Conservation (phyloP, 37 sponge, comb jelly and placozoan genomes). For the Crambe crambe region DNA sequence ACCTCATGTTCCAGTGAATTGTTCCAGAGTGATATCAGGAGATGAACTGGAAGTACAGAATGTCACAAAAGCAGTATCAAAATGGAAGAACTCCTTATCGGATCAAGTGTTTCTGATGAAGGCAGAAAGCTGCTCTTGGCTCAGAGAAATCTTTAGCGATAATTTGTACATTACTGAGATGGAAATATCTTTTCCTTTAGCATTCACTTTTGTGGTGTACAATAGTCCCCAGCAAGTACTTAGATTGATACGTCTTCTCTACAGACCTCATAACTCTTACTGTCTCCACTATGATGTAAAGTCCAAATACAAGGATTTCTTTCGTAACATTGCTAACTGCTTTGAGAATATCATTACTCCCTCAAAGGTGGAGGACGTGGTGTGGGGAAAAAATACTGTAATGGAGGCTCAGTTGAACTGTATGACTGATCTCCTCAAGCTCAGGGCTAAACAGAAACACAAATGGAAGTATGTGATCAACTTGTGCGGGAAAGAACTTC, state of each 20-base stretch:
- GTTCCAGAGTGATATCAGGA: constrained; percentile 8
- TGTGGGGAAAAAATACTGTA: constrained; percentile 3
- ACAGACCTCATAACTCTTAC: constrained; percentile 33
- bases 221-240: constrained; percentile 16
- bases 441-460: not conserved
- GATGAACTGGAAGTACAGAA: not conserved
- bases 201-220: constrained; percentile 11
- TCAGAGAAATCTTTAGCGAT: not conserved
- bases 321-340: not conserved
- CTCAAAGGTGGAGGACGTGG: too few relatives aligned
- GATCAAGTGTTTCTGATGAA: constrained; percentile 2
- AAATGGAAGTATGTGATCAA: constrained; percentile 53
- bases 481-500: constrained; percentile 57
- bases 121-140: not conserved
- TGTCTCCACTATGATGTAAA: constrained; percentile 37
- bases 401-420: constrained; percentile 46
- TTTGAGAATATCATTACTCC: too few relatives aligned
- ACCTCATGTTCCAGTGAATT: constrained; percentile 3
- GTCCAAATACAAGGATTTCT: not conserved
- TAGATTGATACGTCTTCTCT: constrained; percentile 12
- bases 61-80: not conserved
- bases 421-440: constrained; percentile 6
- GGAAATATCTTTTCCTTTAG: constrained; percentile 25
- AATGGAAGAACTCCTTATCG: constrained; percentile 1
- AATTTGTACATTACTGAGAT: constrained; percentile 9